Percentiles rank a stretch among this genome's conserved stretches.
These are phyloP conservation scores for Allolobophora icterica DNA, from an alignment of 2,888 invertebrate species.

Conservation along the genomic window DNA sequence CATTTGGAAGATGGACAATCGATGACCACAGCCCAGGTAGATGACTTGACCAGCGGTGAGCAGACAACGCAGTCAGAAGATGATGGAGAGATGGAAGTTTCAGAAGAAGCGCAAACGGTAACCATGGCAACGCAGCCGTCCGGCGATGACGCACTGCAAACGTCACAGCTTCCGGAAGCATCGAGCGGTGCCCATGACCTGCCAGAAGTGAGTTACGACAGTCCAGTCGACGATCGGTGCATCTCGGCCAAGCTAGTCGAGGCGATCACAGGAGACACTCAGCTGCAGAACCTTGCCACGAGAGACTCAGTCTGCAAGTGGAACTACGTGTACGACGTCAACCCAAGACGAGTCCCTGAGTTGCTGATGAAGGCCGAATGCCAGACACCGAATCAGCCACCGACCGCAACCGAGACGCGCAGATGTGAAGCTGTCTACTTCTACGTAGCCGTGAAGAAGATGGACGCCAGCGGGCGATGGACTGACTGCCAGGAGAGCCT, in stretches of 20 bases:
- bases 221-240: not conserved
- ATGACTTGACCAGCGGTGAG: too few relatives aligned
- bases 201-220: constrained; percentile 11
- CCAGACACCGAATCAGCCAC: constrained; percentile 4
- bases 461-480: not conserved
- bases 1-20: not conserved
- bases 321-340: not conserved
- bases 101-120: not conserved
- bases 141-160: too few relatives aligned
- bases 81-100: not conserved
- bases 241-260: not conserved
- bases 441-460: not conserved
- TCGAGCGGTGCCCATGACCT: not conserved
- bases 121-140: too few relatives aligned
- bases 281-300: not conserved
- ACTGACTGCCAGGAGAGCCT: not conserved
- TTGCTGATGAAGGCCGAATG: constrained; percentile 13
- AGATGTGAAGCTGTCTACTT: not conserved
- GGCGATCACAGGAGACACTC: not conserved
- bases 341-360: not conserved
- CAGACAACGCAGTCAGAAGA: too few relatives aligned
- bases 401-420: not conserved
- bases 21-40: too few relatives aligned
- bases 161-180: too few relatives aligned
- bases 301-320: not conserved